A percentile compares a stretch with the other conserved stretches of the same genome.
phyloP scores from a whole-genome alignment of 2,113 vertebrate genomes.

The Ornithorhynchus anatinus region DNA sequence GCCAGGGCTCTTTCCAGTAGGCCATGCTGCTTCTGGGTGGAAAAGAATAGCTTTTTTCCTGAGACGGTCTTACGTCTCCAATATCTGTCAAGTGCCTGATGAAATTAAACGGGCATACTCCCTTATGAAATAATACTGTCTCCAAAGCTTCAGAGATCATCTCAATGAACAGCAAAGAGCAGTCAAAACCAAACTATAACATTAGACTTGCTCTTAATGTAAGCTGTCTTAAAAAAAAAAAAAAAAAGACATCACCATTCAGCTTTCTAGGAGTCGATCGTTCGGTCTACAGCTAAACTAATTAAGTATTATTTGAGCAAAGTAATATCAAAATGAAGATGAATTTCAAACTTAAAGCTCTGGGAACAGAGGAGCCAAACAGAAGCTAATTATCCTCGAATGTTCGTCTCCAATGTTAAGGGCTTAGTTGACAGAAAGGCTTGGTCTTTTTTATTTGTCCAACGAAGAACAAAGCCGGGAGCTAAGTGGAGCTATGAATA shows the following conservation, averaged over 20 bases:
- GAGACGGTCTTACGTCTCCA: no score
- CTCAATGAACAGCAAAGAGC: no score
- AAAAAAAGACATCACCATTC: neutral
- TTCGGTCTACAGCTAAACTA: neutral
- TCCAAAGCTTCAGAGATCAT: no score
- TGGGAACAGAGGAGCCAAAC: neutral
- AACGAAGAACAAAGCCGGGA: neutral
- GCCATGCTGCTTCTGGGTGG: no score
- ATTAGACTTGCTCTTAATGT: neutral
- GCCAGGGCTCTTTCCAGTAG: no score
- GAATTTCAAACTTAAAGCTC: neutral
- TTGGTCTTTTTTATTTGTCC: neutral
- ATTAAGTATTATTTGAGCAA: neutral
- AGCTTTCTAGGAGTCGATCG: neutral
- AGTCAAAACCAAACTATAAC: no score
- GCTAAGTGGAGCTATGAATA: neutral
- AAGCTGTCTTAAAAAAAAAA: neutral
- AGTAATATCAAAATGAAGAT: conserved; percentile 8
- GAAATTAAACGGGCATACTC: no score
- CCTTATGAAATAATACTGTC: no score
- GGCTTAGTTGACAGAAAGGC: neutral
- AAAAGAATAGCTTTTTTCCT: no score
- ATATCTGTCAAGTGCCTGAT: no score
- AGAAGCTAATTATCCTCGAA: conserved; percentile 1
- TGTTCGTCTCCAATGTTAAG: neutral